Evolutionary conservation across 2,888 invertebrate species (phyloP), one percentile per base, ranked within the genome.

Genomic region (Torymus tubicola): DNA sequence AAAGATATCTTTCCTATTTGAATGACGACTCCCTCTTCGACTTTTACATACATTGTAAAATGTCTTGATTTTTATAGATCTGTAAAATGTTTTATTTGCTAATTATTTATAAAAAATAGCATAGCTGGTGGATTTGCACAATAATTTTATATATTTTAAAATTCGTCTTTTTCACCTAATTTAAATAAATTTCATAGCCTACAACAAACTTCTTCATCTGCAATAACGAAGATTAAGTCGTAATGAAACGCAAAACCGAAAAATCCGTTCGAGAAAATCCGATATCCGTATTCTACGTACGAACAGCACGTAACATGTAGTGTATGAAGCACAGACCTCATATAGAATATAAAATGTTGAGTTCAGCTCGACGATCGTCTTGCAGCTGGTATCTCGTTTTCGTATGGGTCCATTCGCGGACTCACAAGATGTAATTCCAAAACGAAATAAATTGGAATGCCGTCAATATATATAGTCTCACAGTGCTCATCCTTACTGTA

Each of bases 241-340:
- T 75, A 68, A 75, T 67, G 65, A 61, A 69, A 76, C 69, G 60
- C 52, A 76, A 69, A 76, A 76, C 63, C 63, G 53, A 69, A 69
- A 42, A 63, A 76, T 55, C 18, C 58, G 21, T 42, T 31, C 13
- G 50, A 13, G 63, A 42, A 76, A 76, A 63, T 64, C 50, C 42
- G 63, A 57, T 77, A 64, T 70, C 77, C 57, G 64, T 70, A 77
- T 77, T 77, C 57, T 61, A 70, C 57, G 69, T 72, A 70, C 77
- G 79, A 82, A 81, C 79, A 71, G 80, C 67, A 70, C 81, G 81
- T 81, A 83, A 83, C 83, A 83, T 77, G 67, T 81, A 79, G 79
- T 78, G 68, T 82, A 78, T 78, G 68, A 81, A 82, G 79, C 81
- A 76, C 77, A 79, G 69, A 14, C 58, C 24, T 65, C 72, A 70